phyloP scores from a whole-genome alignment of 2,113 vertebrate genomes.

The Varanus salvator region DNA sequence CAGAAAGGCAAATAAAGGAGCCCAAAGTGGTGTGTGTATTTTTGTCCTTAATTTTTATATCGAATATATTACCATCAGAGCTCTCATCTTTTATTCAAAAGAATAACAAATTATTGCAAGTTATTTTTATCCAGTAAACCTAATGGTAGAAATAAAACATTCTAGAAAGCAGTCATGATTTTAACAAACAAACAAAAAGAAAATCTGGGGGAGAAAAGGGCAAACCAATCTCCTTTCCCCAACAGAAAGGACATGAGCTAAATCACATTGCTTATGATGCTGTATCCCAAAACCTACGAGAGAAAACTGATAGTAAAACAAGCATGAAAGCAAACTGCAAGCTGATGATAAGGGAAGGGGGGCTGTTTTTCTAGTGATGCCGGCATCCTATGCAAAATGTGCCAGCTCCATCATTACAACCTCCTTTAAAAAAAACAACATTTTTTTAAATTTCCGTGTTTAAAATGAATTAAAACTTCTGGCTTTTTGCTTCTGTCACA shows the following conservation, averaged over 20 bases:
- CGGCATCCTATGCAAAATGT: conserved; percentile 42
- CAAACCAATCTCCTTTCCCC: conserved; percentile 4
- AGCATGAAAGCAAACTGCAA: conserved; percentile 45
- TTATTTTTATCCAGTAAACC: conserved; percentile 67
- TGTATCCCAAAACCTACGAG: accelerated
- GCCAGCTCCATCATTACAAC: conserved; percentile 23
- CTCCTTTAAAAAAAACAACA: neutral
- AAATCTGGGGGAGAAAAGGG: neutral
- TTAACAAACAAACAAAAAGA: conserved; percentile 21
- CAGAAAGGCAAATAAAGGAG: conserved; percentile 59
- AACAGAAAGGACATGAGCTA: conserved; percentile 47
- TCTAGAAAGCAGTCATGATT: conserved; percentile 75
- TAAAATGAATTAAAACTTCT: neutral
- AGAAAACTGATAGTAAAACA: conserved; percentile 7
- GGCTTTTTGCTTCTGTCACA: accelerated
- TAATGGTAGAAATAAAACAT: conserved; percentile 64
- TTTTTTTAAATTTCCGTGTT: conserved; percentile 1
- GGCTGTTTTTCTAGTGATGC: conserved; percentile 50
- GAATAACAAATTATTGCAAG: conserved; percentile 77
- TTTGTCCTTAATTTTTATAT: conserved; percentile 70
- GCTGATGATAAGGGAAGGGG: neutral
- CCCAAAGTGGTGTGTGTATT: conserved; percentile 70
- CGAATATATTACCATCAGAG: conserved; percentile 74
- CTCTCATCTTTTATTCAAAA: conserved; percentile 76
- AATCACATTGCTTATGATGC: neutral